Evolutionary conservation across 1,140 invertebrate species (phyloP).

Genomic region (Microplitis mediator): DNA sequence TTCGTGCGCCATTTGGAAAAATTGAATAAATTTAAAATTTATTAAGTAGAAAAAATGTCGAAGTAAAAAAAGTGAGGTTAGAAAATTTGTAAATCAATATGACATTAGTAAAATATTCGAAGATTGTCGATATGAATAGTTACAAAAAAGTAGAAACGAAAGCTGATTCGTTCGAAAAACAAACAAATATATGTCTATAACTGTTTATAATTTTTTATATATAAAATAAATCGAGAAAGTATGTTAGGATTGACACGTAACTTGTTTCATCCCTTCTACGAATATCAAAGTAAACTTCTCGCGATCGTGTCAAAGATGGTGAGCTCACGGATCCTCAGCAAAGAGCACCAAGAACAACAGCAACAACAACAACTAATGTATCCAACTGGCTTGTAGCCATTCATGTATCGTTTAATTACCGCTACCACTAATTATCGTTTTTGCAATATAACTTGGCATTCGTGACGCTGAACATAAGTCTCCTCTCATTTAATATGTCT

Average conservation of each 20-base stretch:
- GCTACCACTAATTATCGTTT: constrained; percentile 44
- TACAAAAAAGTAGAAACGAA: no score
- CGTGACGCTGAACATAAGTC: constrained; percentile 26
- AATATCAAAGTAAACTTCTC: constrained; percentile 9
- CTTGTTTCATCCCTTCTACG: constrained; percentile 12
- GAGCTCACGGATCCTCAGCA: not conserved
- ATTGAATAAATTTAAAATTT: no score
- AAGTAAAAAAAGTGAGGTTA: no score
- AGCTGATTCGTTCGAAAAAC: not conserved
- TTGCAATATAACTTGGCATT: constrained; percentile 27
- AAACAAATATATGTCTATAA: no score
- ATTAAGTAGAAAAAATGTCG: no score
- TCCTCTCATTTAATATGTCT: not conserved
- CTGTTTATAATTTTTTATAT: not conserved
- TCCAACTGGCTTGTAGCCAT: constrained; percentile 25
- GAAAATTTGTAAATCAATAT: no score
- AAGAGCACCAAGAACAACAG: not conserved
- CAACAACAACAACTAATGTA: not conserved
- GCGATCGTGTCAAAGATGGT: constrained; percentile 17
- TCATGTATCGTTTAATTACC: constrained; percentile 43
- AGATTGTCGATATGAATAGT: no score
- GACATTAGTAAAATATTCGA: no score
- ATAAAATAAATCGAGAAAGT: not conserved
- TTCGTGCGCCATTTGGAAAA: no score
- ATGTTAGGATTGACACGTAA: constrained; percentile 12